phyloP scores from a whole-genome alignment of 2,113 vertebrate species.

The Etia nguti region DNA sequence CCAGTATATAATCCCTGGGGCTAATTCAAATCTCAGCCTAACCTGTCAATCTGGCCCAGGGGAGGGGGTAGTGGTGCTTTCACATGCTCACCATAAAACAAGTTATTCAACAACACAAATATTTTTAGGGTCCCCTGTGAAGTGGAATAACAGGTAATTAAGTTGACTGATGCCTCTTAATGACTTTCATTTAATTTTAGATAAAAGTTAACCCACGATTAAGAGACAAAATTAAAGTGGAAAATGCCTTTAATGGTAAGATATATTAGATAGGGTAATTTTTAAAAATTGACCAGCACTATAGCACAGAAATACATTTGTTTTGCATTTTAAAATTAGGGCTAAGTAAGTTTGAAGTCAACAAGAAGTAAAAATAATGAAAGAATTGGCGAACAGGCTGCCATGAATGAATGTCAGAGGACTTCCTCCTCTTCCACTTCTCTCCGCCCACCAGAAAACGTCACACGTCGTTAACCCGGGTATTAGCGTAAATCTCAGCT shows the following conservation, averaged over 20 bases:
- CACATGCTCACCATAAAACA: background rate
- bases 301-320: background rate
- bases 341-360: background rate
- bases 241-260: background rate
- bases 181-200: too few relatives aligned
- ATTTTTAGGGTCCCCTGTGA: background rate
- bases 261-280: background rate
- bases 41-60: background rate
- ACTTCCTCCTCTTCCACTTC: background rate
- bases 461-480: slow-evolving; percentile 13
- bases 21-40: background rate
- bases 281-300: background rate
- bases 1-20: background rate
- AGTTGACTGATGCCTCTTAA: background rate
- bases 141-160: background rate
- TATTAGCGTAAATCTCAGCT: slow-evolving; percentile 11
- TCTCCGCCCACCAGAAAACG: slow-evolving; percentile 5
- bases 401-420: background rate
- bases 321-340: background rate
- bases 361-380: background rate
- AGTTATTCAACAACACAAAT: background rate
- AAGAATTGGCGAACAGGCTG: background rate
- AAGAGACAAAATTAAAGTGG: background rate
- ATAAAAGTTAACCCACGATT: background rate
- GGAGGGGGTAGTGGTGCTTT: background rate